Evolutionary conservation across 37 sponge, comb jelly and placozoan genomes (phyloP).

Genomic region (Spongia lamella): DNA sequence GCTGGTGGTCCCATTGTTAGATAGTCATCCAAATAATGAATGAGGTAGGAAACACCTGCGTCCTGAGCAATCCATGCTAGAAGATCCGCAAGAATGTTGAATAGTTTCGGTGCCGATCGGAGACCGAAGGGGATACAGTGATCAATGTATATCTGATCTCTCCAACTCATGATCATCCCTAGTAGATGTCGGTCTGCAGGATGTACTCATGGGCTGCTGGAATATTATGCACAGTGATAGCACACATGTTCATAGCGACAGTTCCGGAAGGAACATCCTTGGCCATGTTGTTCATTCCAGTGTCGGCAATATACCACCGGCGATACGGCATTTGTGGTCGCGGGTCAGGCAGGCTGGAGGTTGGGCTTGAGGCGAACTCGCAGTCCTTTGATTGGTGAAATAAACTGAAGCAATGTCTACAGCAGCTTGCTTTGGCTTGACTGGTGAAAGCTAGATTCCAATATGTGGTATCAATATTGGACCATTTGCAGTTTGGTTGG

Average conservation of each 20-base stretch:
- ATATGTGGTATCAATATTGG: too few relatives aligned
- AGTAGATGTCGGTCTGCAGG: slow-evolving; percentile 28
- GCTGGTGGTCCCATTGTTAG: too few relatives aligned
- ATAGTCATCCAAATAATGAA: too few relatives aligned
- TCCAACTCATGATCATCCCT: slow-evolving; percentile 26
- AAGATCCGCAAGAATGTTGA: too few relatives aligned
- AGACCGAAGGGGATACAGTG: too few relatives aligned
- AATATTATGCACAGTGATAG: neutral
- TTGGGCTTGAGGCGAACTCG: neutral
- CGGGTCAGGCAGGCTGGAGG: too few relatives aligned
- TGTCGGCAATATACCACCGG: neutral
- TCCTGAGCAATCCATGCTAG: slow-evolving; percentile 11
- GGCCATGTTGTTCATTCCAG: slow-evolving; percentile 8
- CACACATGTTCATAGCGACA: slow-evolving; percentile 12
- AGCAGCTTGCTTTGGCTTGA: slow-evolving; percentile 3
- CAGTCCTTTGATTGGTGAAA: slow-evolving; percentile 6
- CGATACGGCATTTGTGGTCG: too few relatives aligned
- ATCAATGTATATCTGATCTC: slow-evolving; percentile 10
- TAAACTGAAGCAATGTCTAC: too few relatives aligned
- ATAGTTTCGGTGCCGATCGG: too few relatives aligned
- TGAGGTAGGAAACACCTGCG: neutral
- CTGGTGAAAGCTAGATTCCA: slow-evolving; percentile 10
- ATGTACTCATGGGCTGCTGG: slow-evolving; percentile 13
- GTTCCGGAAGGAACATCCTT: neutral
- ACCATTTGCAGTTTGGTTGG: too few relatives aligned